Evolutionary conservation across 1,140 invertebrate genomes (phyloP), one percentile per base, ranked within the genome.

Genomic region (Bombus polaris): DNA sequence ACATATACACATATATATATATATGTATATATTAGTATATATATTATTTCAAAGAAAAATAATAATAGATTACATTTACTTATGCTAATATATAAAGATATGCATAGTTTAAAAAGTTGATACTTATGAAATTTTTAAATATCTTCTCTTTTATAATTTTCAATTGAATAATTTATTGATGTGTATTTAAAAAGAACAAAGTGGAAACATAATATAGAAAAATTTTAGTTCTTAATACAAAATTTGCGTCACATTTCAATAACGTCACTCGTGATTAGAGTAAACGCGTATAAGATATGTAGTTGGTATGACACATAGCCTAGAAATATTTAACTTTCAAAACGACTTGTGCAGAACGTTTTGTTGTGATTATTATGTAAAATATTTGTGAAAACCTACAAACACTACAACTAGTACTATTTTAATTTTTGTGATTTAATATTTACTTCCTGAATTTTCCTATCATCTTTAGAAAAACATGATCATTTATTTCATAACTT

Each of bases 291-390:
- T 79, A 85, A 78, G 47, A 80, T 80, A 53, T 53, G 47, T 53
- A 80, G 68, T 73, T 85, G 77, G 77, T 79, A 85, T 85, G 83
- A 80, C 76, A 85, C 68, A 85, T 85, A 85, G 80, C 83, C 83
- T 85, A 85, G 83, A 85, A 85, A 80, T 62, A 59, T 62, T 65
- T 57, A 80, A 80, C 75, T 85, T 85, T 80, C 76, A 85, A 85
- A 85, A 80, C 77, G 83, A 80, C 71, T 85, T 53, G 83, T 80
- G 68, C 15, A 73, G 73, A 85, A 85, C 53, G 83, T 85, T 85
- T 80, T 65, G 68, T 80, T 85, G 76, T 85, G 57, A 53, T 85
- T 85, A 72, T 80, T 72, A 53, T 66, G 59, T 62, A 44, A 72
- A 80, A 53, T 62, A 80, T 72, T 22, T 39, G 68, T 44, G 83